These are phyloP conservation scores for Tholera decimalis DNA, from an alignment of 2,888 invertebrate species.

Conservation along the genomic window DNA sequence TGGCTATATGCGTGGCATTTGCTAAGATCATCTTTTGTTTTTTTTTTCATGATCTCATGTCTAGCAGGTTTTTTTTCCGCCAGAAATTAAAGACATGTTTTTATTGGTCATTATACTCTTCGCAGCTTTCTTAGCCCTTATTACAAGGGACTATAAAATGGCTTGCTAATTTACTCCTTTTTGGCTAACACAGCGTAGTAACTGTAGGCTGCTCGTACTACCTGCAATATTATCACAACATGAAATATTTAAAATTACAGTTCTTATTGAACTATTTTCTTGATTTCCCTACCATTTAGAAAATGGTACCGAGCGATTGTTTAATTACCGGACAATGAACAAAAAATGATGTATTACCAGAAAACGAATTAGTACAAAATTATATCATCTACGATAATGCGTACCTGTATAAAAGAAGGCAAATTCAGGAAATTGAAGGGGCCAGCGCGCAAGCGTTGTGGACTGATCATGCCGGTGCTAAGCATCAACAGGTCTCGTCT, in stretches of 20 bases:
- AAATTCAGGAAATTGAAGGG: slow-evolving; percentile 78
- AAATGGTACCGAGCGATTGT: too few species aligned
- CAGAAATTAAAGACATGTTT: background rate
- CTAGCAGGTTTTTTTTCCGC: too few species aligned
- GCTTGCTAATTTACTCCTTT: slow-evolving; percentile 34
- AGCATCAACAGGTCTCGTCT: slow-evolving; percentile 77
- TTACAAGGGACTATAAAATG: background rate
- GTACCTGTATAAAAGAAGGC: slow-evolving; percentile 82
- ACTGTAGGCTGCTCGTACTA: slow-evolving; percentile 82
- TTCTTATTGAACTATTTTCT: too few species aligned
- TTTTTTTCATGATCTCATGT: background rate
- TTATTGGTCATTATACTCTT: background rate
- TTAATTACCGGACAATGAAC: too few species aligned
- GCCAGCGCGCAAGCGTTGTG: slow-evolving; percentile 75
- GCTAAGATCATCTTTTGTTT: too few species aligned
- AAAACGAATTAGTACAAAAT: background rate
- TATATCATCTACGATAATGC: background rate
- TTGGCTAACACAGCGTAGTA: slow-evolving; percentile 80
- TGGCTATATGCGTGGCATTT: too few species aligned
- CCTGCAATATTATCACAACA: slow-evolving; percentile 71
- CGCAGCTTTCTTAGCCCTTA: background rate
- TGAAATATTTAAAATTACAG: background rate
- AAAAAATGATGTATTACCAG: too few species aligned
- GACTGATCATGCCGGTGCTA: slow-evolving; percentile 73
- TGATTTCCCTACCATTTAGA: too few species aligned